Evolutionary conservation across 2,113 vertebrate genomes (phyloP).

Genomic region (Rhinopithecus roxellana): DNA sequence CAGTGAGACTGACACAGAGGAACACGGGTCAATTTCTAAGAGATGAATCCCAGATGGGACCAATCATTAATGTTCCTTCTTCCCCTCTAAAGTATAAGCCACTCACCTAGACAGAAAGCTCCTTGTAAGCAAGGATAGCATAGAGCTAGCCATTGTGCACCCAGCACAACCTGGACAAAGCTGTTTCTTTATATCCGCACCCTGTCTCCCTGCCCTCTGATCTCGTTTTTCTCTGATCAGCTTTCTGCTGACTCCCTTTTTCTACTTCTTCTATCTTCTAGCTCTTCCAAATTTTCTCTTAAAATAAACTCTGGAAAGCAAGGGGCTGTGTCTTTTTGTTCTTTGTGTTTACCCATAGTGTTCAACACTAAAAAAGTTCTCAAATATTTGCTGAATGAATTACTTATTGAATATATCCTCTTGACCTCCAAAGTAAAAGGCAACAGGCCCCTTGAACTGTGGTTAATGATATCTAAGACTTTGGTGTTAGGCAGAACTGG

Average conservation of each 20-base stretch:
- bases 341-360: not conserved
- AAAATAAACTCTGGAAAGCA: not conserved
- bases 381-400: not conserved
- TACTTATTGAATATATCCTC: not conserved
- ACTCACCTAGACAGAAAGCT: not conserved
- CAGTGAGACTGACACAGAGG: not conserved
- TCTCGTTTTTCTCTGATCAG: not conserved
- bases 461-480: not conserved
- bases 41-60: not conserved
- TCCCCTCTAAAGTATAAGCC: too few relatives aligned
- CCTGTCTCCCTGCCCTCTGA: not conserved
- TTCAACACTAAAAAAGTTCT: not conserved
- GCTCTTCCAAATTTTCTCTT: not conserved
- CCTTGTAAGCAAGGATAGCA: not conserved
- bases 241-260: not conserved
- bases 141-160: not conserved
- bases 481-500: not conserved
- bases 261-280: not conserved
- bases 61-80: rapidly evolving
- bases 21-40: not conserved
- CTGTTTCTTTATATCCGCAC: too few relatives aligned
- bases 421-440: not conserved
- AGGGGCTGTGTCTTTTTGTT: not conserved
- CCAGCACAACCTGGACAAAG: not conserved
- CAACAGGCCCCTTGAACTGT: not conserved